Conservation (phyloP, 2,113 vertebrate genomes). For the Gopherus flavomarginatus region DNA sequence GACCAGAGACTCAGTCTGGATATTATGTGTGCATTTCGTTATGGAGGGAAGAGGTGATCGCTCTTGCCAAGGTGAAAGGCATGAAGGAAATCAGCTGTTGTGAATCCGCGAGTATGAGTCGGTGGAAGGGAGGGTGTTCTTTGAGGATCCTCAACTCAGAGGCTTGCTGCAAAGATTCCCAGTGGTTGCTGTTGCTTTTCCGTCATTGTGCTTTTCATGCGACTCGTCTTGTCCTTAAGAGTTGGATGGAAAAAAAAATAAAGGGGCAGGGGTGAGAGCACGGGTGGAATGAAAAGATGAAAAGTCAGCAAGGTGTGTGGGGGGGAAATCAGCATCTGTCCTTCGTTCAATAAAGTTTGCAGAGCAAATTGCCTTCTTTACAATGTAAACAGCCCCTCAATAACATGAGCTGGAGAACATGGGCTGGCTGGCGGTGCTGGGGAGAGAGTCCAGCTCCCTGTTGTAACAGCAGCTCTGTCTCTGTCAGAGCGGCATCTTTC, state of each 20-base stretch:
- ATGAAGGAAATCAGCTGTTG: fast-evolving
- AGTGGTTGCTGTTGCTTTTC: not conserved
- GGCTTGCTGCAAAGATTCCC: not conserved
- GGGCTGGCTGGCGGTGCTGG: not conserved
- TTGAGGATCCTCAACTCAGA: not conserved
- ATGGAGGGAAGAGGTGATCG: not conserved
- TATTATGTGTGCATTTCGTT: fast-evolving
- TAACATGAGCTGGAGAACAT: not conserved
- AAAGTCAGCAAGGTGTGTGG: not conserved
- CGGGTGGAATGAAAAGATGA: not conserved
- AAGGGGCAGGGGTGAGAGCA: not conserved
- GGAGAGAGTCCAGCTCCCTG: not conserved
- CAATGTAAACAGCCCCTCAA: not conserved
- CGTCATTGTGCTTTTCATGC: not conserved
- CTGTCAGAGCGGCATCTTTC: not conserved
- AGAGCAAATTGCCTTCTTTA: not conserved
- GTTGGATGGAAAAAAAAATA: not conserved
- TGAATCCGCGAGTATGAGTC: not conserved
- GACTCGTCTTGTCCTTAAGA: not conserved
- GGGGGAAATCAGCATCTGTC: not conserved
- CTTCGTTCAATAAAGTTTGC: not conserved
- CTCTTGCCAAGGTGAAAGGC: fast-evolving
- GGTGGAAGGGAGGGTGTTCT: not conserved
- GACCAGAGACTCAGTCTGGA: not conserved
- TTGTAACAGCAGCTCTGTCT: not conserved